Evolutionary conservation across 2,113 vertebrate genomes (phyloP).

Genomic region (human (Homo sapiens)): GRCh38 chr9:16260001-16260500

Average conservation of each 20-base stretch:
- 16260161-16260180: not conserved
- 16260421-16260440: not conserved
- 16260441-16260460: not conserved
- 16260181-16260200: not conserved
- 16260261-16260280: not conserved
- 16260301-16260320: not conserved
- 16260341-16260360: not conserved
- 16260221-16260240: not conserved
- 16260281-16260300: not conserved
- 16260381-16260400: not conserved
- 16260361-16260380: not conserved
- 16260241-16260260: not conserved
- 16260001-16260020: not conserved
- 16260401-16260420: not conserved
- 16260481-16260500: not conserved
- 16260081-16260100: not conserved
- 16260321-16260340: not conserved
- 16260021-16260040: not conserved
- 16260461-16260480: not conserved
- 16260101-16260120: not conserved
- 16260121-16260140: not conserved
- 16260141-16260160: not conserved
- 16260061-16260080: not conserved
- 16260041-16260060: too few relatives aligned
- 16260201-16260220: not conserved